Percentiles rank a stretch among this genome's conserved stretches.
phyloP scores from a whole-genome alignment of 23 tunicate genomes.

The Styela clava region DNA sequence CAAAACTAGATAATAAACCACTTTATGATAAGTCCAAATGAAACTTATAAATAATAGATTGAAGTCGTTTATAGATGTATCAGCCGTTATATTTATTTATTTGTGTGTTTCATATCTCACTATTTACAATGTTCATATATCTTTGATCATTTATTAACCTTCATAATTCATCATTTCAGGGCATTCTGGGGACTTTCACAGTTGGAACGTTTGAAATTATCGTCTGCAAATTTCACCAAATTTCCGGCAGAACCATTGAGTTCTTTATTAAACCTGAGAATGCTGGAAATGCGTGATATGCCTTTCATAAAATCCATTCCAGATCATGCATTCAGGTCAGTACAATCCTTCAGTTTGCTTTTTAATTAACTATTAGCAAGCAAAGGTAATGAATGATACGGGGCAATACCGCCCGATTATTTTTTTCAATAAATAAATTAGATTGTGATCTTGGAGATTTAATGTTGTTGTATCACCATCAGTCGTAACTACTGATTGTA shows the following conservation, averaged over 20 bases:
- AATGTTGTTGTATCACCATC: too few species aligned
- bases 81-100: neutral
- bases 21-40: neutral
- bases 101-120: neutral
- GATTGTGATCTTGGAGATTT: too few species aligned
- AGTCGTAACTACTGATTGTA: too few species aligned
- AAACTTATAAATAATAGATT: neutral
- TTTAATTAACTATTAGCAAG: too few species aligned
- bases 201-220: conserved; percentile 15
- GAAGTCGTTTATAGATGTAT: neutral
- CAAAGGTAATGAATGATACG: too few species aligned
- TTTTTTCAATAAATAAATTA: too few species aligned
- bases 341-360: too few species aligned
- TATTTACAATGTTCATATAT: too few species aligned
- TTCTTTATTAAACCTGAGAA: conserved; percentile 1
- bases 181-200: conserved; percentile 29
- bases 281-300: conserved; percentile 21
- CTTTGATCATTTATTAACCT: neutral
- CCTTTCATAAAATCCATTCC: conserved; percentile 12
- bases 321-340: conserved; percentile 21
- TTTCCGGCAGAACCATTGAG: conserved; percentile 23
- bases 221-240: conserved; percentile 21
- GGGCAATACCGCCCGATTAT: too few species aligned
- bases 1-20: neutral
- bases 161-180: conserved; percentile 4